Evolutionary conservation across 2,113 vertebrate species (phyloP), one percentile per base, ranked within the genome.

Genomic region (Varanus komodoensis): DNA sequence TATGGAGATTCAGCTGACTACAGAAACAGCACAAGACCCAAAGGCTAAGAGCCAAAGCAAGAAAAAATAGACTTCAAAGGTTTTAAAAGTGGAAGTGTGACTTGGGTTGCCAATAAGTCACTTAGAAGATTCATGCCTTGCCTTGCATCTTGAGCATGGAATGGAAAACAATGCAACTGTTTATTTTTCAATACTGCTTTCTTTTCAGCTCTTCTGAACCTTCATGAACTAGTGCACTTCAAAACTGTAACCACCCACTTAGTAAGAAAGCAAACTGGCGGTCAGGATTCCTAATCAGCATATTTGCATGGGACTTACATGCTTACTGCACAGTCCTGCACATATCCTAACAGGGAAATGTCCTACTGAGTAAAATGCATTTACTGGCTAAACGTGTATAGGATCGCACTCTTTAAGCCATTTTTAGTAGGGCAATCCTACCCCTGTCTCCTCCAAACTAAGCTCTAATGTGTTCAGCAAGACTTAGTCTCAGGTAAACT

Each of bases 11-110:
- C 89, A 82, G 87, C 89, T 93, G 82, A 21, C 32, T n/a, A 87
- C 89, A 81, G 89, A 81, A 88, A 93, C 80, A 71, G 44, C 23
- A 69, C 82, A 85, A 92, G 93, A 88, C 38, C 17, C 84, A 92
- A 93, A 92, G 75, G 50, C 81, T 71, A 87, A 12, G 64, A 82
- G 92, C 91, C 77, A 87, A 74, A n/a, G 38, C 17, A 5, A 0
- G 15, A 17, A 44, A 1, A 8, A 61, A 64, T 50, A 21, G n/a
- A 94, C 87, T 91, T 91, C 91, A 92, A 88, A 92, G 89, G 90
- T 91, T 95, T 79, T 92, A 91, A 90, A 91, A 89, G 92, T 61
- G 86, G 67, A n/a, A 57, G 8, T 38, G 57, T 82, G 8, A n/a
- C 29, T 82, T 64, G 6, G 21, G 6, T 61, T 61, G 54, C 44